Base-by-base conservation (phyloP, 30 jellyfish, hydroid and myxozoan species). In the Calvadosia cruxmelitensis region DNA sequence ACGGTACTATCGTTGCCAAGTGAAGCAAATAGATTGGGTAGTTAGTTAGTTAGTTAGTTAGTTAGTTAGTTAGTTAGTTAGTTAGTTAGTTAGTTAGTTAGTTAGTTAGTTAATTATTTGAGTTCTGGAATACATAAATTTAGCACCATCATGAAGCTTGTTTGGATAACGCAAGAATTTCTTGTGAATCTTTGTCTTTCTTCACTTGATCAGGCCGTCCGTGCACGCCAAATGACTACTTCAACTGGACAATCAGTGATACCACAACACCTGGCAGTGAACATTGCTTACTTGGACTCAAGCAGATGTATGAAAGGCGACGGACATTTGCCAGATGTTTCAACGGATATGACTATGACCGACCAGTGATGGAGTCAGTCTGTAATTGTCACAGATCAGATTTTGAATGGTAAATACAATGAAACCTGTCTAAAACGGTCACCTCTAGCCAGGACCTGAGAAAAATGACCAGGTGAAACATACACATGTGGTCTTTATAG, bases 391-490 rank as follows among this genome's bases (percentile, higher is more conserved):
- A 74, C 3, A 70, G 96, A 23, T 92, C 78, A 29, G 96, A 85
- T 65, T 85, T 71, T 49, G 86, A 70, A 73, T 85, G 96, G 96
- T 85, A 84, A 25, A 66, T n/a, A n/a, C n/a, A n/a, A n/a, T n/a
- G n/a, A n/a, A n/a, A n/a, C n/a, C n/a, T n/a, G n/a, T n/a, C n/a
- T n/a, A n/a, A n/a, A n/a, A n/a, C n/a, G n/a, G n/a, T n/a, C n/a
- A n/a, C n/a, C n/a, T n/a, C n/a, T n/a, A n/a, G n/a, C n/a, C n/a
- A n/a, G n/a, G n/a, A n/a, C n/a, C n/a, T n/a, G n/a, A n/a, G n/a
- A n/a, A n/a, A n/a, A n/a, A n/a, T n/a, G n/a, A n/a, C n/a, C n/a
- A n/a, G n/a, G n/a, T n/a, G n/a, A n/a, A n/a, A n/a, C n/a, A n/a
- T n/a, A n/a, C n/a, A n/a, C n/a, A n/a, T n/a, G n/a, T n/a, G n/a